Percentiles rank a stretch among this genome's conserved stretches.
phyloP scores from a whole-genome alignment of 2,797 vertebrate genomes.

The Toxotes lorentzi region DNA sequence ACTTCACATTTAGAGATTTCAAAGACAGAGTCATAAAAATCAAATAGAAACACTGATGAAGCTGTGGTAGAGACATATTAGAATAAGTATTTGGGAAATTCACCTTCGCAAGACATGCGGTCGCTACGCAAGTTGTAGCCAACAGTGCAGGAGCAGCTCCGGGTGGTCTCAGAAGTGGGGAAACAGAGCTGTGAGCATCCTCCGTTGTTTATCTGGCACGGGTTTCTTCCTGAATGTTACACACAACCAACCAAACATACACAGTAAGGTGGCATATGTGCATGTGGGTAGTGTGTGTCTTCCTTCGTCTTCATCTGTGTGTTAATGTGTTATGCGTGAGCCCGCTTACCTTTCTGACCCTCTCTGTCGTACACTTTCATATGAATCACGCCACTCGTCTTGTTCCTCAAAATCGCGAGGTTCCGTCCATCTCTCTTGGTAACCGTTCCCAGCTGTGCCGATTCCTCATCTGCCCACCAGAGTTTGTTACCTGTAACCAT shows the following conservation, averaged over 20 bases:
- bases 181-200: constrained; percentile 98
- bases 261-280: background rate
- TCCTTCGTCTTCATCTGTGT: background rate
- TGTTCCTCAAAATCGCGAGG: constrained; percentile 90
- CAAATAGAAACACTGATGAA: background rate
- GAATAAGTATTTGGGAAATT: background rate
- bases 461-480: constrained; percentile 98
- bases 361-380: constrained; percentile 98
- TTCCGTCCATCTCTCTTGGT: constrained; percentile 95
- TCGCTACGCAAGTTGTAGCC: constrained; percentile 95
- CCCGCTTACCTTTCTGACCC: constrained; percentile 91
- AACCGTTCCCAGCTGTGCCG: constrained; percentile 93
- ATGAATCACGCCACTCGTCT: constrained; percentile 94
- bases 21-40: background rate
- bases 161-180: constrained; percentile 94
- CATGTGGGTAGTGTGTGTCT: background rate
- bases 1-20: background rate
- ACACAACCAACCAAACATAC: constrained; percentile 24
- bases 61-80: background rate
- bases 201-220: constrained; percentile 94
- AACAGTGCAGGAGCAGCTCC: constrained; percentile 95
- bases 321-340: background rate
- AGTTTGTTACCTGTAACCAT: constrained; percentile 91
- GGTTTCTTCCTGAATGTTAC: constrained; percentile 90
- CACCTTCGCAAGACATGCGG: constrained; percentile 96